Conservation (phyloP, 2,888 invertebrate species). For the Fabriciana adippe region DNA sequence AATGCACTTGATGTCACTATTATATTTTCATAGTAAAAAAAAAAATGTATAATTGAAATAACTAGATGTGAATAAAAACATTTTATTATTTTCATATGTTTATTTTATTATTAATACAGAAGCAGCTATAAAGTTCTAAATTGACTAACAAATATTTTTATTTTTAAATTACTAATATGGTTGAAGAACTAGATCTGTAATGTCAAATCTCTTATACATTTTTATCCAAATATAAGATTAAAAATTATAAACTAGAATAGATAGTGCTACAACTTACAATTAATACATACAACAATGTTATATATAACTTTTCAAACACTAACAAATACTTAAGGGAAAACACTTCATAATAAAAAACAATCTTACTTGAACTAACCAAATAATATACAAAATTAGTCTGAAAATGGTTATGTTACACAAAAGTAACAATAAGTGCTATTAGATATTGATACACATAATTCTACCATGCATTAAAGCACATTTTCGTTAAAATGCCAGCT, state of each 20-base stretch:
- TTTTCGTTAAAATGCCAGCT: neutral
- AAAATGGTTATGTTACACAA: conserved; percentile 4
- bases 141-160: conserved; percentile 6
- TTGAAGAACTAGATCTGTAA: neutral
- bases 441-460: neutral
- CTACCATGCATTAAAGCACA: neutral
- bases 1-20: neutral
- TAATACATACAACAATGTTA: neutral
- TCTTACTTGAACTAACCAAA: neutral
- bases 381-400: conserved; percentile 4
- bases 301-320: conserved; percentile 1
- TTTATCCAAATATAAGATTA: neutral
- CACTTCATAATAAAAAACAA: no score
- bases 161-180: neutral
- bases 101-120: conserved; percentile 19
- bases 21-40: neutral
- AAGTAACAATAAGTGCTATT: neutral
- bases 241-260: conserved; percentile 1
- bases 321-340: neutral
- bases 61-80: neutral
- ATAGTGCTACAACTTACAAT: conserved; percentile 4
- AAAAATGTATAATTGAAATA: neutral
- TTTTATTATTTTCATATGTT: conserved; percentile 4
- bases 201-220: neutral
- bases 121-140: conserved; percentile 17